phyloP scores from a whole-genome alignment of 2,113 vertebrate species.

The Syngnathus typhle region DNA sequence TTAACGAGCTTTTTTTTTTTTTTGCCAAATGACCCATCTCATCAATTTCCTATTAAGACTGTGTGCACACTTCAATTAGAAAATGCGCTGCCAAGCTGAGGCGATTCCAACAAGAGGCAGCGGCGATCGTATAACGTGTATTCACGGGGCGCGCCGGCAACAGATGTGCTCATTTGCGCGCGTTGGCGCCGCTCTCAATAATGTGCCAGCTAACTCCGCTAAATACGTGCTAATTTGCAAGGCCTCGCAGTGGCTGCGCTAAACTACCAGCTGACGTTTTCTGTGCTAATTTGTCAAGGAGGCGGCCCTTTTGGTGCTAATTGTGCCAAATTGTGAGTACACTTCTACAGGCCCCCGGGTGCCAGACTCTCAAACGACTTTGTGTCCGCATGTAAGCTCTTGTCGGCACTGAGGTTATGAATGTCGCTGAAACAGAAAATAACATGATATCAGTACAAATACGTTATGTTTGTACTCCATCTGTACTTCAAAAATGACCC shows the following conservation, averaged over 20 bases:
- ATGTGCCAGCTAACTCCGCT: slow-evolving; percentile 58
- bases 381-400: slow-evolving; percentile 46
- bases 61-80: slow-evolving; percentile 38
- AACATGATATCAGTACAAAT: background rate
- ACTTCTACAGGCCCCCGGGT: slow-evolving; percentile 53
- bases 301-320: slow-evolving; percentile 64
- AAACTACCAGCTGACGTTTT: slow-evolving; percentile 64
- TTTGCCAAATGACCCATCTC: slow-evolving; percentile 40
- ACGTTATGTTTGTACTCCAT: no score
- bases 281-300: slow-evolving; percentile 69
- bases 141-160: slow-evolving; percentile 53
- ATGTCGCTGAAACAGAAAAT: slow-evolving; percentile 43
- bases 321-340: slow-evolving; percentile 67
- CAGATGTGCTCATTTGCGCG: slow-evolving; percentile 65
- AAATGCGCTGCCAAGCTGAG: slow-evolving; percentile 30
- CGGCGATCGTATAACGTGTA: slow-evolving; percentile 55
- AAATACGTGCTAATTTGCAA: slow-evolving; percentile 67
- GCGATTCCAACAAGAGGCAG: slow-evolving; percentile 40
- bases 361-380: slow-evolving; percentile 54
- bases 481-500: background rate
- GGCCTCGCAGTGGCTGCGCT: slow-evolving; percentile 56
- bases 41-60: slow-evolving; percentile 44
- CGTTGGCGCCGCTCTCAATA: slow-evolving; percentile 52
- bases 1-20: slow-evolving; percentile 35
- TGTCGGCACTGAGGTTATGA: slow-evolving; percentile 36